These are phyloP conservation scores for Mimachlamys varia DNA, from an alignment of 2,888 invertebrate genomes.

Conservation along the genomic window DNA sequence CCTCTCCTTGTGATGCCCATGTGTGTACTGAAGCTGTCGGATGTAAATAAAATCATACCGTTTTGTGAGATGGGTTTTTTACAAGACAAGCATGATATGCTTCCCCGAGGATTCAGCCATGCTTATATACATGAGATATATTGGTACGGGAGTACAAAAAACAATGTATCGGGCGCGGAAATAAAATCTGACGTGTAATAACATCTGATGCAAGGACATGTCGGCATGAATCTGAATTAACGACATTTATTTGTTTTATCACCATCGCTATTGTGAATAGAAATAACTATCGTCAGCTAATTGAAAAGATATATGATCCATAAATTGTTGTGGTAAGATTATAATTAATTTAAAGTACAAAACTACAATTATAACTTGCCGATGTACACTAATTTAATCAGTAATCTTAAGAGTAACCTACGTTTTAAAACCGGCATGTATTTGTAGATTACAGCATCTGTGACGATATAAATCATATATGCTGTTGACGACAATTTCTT, in stretches of 20 bases:
- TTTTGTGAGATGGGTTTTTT: not conserved
- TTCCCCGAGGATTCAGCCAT: not conserved
- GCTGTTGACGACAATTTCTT: too few species aligned
- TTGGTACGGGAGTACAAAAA: not conserved
- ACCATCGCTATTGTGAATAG: not conserved
- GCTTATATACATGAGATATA: not conserved
- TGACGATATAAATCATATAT: too few species aligned
- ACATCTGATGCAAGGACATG: not conserved
- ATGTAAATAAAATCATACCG: constrained; percentile 15
- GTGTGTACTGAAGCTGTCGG: not conserved
- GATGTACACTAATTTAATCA: too few species aligned
- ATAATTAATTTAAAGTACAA: too few species aligned
- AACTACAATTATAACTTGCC: too few species aligned
- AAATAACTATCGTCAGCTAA: not conserved
- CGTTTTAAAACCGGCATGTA: too few species aligned
- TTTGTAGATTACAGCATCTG: too few species aligned
- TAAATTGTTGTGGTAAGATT: too few species aligned
- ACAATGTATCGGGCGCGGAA: not conserved
- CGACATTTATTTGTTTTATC: not conserved
- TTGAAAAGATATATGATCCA: not conserved
- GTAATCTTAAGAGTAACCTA: too few species aligned
- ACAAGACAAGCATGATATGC: not conserved
- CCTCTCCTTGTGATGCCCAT: not conserved
- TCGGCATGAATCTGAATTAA: not conserved
- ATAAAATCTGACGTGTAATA: not conserved